These are phyloP conservation scores for Dicrurus megarhynchus DNA, from an alignment of 2,113 vertebrate species.

Conservation along the genomic window DNA sequence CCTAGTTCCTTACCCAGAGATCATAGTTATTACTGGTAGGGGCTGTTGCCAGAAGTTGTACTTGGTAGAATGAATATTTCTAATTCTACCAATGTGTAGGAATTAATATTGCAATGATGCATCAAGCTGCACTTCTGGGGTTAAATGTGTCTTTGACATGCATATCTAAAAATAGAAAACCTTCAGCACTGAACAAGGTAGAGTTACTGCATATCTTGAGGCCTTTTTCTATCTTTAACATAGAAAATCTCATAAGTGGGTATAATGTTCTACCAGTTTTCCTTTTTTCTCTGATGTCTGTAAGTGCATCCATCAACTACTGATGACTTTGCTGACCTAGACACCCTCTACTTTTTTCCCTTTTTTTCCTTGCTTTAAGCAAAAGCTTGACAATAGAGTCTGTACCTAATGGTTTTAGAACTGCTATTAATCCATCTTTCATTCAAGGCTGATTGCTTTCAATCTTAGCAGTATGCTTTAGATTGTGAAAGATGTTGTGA, in stretches of 20 bases:
- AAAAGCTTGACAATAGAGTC: constrained; percentile 1
- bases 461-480: background rate
- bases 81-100: background rate
- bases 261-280: constrained; percentile 24
- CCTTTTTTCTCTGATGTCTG: background rate
- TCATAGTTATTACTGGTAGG: background rate
- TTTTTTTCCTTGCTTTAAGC: constrained; percentile 25
- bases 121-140: background rate
- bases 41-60: background rate
- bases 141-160: constrained; percentile 17
- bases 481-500: background rate
- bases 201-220: background rate
- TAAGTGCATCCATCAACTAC: constrained; percentile 41
- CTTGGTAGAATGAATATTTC: background rate
- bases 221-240: background rate
- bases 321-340: constrained; percentile 46
- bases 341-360: background rate
- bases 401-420: constrained; percentile 32
- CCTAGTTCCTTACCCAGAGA: background rate
- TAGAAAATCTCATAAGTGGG: background rate
- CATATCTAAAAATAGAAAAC: background rate
- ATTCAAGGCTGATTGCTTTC: constrained; percentile 42
- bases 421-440: constrained; percentile 32
- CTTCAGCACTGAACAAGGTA: background rate
- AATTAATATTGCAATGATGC: background rate